Evolutionary conservation across 2,797 vertebrate species (phyloP), one percentile per base, ranked within the genome.

Genomic region (Tenualosa ilisha): DNA sequence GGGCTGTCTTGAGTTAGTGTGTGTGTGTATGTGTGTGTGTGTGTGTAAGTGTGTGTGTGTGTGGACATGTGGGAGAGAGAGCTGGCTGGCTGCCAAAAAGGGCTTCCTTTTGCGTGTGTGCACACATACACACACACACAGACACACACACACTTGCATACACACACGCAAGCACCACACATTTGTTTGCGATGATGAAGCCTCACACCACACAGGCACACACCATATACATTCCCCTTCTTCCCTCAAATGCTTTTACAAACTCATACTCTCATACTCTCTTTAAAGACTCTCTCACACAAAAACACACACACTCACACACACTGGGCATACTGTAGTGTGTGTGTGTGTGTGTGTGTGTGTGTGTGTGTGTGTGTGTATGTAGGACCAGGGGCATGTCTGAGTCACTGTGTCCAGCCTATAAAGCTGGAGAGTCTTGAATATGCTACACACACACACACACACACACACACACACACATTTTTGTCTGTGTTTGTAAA

Each of bases 71-170:
- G 5, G 65, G 26, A 72, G 12, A 72, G 31, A 11, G 11, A 13
- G 83, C 81, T 90, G 89, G 87, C 79, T 31, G 54, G 22, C 6
- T 31, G 54, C 86, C 90, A 90, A 89, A 65, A 75, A 84, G 86
- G 68, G 51, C 89, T 88, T 85, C 63, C 82, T 81, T 65, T 37
- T 82, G 31, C 65, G 37, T 26, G 37, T 0, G 12, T 24, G 31
- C 26, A 72, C 63, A 68, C 20, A 68, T 2, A 72, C 65, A 72
- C 65, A 72, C 26, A 72, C 65, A 72, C 65, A 72, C 61, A 63
- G 2, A 26, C 61, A 65, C n/a, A 65, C 61, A 65, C 61, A 65
- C n/a, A 26, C n/a, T n/a, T n/a, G 7, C n/a, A 65, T 1, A 31
- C 31, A 31, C 31, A 31, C 31, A 31, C 31, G 31, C 31, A 31